Conservation (phyloP, 2,888 invertebrate genomes). For the Polia nebulosa region DNA sequence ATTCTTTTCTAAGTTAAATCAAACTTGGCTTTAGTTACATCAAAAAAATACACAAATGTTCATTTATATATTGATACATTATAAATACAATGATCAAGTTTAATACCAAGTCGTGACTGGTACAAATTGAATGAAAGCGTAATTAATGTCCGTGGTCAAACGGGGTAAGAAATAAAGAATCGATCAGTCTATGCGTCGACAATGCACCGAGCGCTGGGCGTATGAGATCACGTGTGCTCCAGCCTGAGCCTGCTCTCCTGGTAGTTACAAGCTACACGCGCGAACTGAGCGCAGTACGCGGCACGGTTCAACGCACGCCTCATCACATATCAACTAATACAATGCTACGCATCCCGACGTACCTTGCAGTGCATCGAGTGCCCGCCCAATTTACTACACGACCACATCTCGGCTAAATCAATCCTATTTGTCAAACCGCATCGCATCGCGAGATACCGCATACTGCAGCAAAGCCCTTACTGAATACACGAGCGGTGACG, state of each 20-base stretch:
- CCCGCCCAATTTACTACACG: constrained; percentile 42
- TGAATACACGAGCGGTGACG: constrained; percentile 47
- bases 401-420: constrained; percentile 40
- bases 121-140: constrained; percentile 72
- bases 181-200: constrained; percentile 81
- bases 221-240: constrained; percentile 81
- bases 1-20: constrained; percentile 90
- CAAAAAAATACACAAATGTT: constrained; percentile 90
- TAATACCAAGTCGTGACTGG: constrained; percentile 79
- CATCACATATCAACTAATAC: constrained; percentile 30
- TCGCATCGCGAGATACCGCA: constrained; percentile 37
- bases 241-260: constrained; percentile 44
- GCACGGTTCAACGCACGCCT: constrained; percentile 26
- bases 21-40: constrained; percentile 90
- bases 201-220: constrained; percentile 72
- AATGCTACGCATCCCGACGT: constrained; percentile 33
- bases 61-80: constrained; percentile 85
- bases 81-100: constrained; percentile 81
- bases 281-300: constrained; percentile 26
- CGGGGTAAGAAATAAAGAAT: constrained; percentile 62
- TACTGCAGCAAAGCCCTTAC: constrained; percentile 56
- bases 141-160: constrained; percentile 64
- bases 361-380: constrained; percentile 40
- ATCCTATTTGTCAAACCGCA: constrained; percentile 41
- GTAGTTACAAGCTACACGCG: constrained; percentile 22